These are phyloP conservation scores for Rhyacophila brunnea DNA, from an alignment of 1,140 invertebrate species.

Conservation along the genomic window DNA sequence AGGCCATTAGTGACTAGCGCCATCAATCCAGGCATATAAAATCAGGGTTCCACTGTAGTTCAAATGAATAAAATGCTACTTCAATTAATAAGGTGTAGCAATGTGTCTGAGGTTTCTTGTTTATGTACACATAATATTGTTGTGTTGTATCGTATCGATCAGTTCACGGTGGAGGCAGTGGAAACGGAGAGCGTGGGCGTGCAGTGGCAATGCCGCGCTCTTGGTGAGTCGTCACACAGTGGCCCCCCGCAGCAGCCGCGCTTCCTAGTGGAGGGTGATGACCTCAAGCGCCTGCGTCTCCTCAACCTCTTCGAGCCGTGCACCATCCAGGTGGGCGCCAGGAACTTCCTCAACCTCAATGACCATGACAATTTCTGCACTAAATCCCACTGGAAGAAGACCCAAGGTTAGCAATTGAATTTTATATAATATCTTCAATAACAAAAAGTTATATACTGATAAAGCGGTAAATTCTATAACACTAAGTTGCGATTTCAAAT, in stretches of 20 bases:
- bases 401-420: conserved; percentile 57
- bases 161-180: conserved; percentile 63
- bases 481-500: too few relatives aligned
- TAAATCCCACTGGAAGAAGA: conserved; percentile 57
- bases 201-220: conserved; percentile 78
- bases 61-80: too few relatives aligned
- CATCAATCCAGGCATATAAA: too few relatives aligned
- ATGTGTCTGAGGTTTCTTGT: too few relatives aligned
- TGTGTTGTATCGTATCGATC: too few relatives aligned
- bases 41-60: too few relatives aligned
- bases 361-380: conserved; percentile 52
- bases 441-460: too few relatives aligned
- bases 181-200: conserved; percentile 65
- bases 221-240: conserved; percentile 62
- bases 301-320: conserved; percentile 87
- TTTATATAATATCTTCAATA: too few relatives aligned
- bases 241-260: conserved; percentile 66
- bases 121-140: too few relatives aligned
- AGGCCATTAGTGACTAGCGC: too few relatives aligned
- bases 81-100: too few relatives aligned
- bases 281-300: conserved; percentile 72
- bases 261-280: conserved; percentile 68
- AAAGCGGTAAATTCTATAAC: too few relatives aligned
- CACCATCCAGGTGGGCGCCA: conserved; percentile 83
- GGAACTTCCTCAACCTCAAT: conserved; percentile 62